Evolutionary conservation across 1,140 invertebrate genomes (phyloP).

Genomic region (Cyrtorhinus lividipennis): DNA sequence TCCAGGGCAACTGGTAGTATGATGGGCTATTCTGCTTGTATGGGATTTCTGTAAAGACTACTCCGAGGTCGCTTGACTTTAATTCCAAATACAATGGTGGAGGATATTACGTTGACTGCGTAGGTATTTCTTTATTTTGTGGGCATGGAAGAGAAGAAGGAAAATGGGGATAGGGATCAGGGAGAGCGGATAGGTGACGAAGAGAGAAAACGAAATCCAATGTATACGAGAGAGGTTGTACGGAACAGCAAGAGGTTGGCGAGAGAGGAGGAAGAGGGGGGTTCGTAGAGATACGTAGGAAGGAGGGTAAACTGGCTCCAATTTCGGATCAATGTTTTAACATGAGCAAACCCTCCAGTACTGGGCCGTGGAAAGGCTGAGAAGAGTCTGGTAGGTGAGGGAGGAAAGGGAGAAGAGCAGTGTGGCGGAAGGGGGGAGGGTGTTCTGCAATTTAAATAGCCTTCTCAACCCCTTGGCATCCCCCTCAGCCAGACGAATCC

Average conservation of each 20-base stretch:
- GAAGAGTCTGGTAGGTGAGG: background rate
- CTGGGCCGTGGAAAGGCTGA: background rate
- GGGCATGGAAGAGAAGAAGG: background rate
- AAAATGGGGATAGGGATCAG: background rate
- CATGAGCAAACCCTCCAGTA: conserved; percentile 21
- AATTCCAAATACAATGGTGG: too few species aligned
- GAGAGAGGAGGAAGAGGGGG: background rate
- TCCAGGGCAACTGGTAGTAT: too few species aligned
- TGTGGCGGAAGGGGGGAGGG: conserved; percentile 13
- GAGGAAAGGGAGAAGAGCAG: background rate
- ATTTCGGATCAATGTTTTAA: conserved; percentile 27
- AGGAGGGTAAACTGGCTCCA: conserved; percentile 24
- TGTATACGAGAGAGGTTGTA: background rate
- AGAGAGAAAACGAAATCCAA: background rate
- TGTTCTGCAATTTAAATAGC: conserved; percentile 27
- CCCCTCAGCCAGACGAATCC: background rate
- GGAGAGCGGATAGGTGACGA: background rate
- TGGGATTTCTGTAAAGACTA: too few species aligned
- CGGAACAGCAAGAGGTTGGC: background rate
- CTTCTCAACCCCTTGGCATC: conserved; percentile 6
- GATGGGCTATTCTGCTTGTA: too few species aligned
- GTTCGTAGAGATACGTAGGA: conserved; percentile 4
- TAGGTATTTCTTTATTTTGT: background rate
- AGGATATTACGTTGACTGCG: too few species aligned
- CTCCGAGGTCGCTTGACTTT: too few species aligned